Evolutionary conservation across 1,140 invertebrate species (phyloP), one percentile per base, ranked within the genome.

Genomic region (Gryon sp.): DNA sequence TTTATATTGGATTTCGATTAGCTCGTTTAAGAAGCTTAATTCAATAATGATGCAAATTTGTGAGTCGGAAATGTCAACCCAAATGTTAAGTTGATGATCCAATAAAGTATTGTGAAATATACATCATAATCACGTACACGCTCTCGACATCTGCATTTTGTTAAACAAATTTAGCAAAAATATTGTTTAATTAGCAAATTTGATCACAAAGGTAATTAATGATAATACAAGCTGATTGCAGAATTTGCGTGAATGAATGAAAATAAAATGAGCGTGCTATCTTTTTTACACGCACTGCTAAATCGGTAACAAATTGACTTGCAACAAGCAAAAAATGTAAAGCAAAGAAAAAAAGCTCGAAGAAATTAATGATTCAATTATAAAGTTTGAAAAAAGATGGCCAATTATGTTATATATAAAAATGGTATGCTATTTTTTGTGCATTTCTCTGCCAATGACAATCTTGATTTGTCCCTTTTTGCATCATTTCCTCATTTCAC

Each of bases 41-140:
- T 55, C 19, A 26, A 48, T 46, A 53, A 45, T 18, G 20, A n/a
- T 4, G 15, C 52, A 22, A 55, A 57, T 16, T 52, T 52, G 50
- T 36, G 20, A 57, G 40, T 68, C 63, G 41, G 50, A 68, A 68
- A 68, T 57, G 63, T 68, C 63, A 57, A 48, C 3, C 18, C 36
- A 16, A 55, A 68, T 38, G 52, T 57, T 57, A 48, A 36, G 41
- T 66, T 66, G 63, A 55, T 66, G 41, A 66, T 46, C 40, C 50
- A 55, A 55, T 66, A 66, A 38, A 48, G 40, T 15, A 32, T 66
- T 66, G 28, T 50, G 30, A 55, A 55, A 55, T 32, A 9, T 16
- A n/a, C n/a, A n/a, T n/a, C n/a, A n/a, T n/a, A n/a, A n/a, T n/a
- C n/a, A n/a, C n/a, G n/a, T n/a, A n/a, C n/a, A n/a, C n/a, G n/a